Conservation (phyloP, 2,888 invertebrate genomes). For the Scaptodrosophila latifasciaeformis region DNA sequence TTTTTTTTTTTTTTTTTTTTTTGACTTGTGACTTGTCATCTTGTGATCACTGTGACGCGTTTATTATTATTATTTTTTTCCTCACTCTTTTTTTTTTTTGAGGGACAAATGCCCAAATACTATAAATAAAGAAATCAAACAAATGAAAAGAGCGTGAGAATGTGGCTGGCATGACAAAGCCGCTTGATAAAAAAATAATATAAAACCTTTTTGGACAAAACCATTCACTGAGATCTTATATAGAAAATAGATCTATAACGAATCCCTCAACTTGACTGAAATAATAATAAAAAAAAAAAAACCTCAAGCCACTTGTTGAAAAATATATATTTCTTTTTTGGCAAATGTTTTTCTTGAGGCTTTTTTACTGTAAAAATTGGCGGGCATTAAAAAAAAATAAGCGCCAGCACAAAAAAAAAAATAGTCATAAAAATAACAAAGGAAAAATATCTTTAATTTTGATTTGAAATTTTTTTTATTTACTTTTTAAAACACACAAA, state of each 20-base stretch:
- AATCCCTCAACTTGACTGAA: not conserved
- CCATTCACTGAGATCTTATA: too few species aligned
- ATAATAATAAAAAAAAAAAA: not conserved
- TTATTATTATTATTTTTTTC: slow-evolving; percentile 7
- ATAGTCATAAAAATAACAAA: too few species aligned
- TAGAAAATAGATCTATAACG: slow-evolving; percentile 7
- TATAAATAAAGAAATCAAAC: slow-evolving; percentile 46
- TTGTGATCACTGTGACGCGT: slow-evolving; percentile 11
- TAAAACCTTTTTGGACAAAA: not conserved
- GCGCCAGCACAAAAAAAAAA: not conserved
- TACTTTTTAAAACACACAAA: too few species aligned
- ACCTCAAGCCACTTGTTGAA: slow-evolving; percentile 41
- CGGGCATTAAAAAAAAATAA: not conserved
- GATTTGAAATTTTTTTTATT: too few species aligned
- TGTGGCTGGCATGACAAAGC: slow-evolving; percentile 52
- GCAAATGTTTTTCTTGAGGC: slow-evolving; percentile 46
- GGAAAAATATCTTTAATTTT: too few species aligned
- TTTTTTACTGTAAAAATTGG: not conserved
- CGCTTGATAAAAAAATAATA: slow-evolving; percentile 29
- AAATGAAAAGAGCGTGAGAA: slow-evolving; percentile 62
- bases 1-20: slow-evolving; percentile 29
- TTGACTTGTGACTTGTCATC: slow-evolving; percentile 55
- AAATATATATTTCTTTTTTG: slow-evolving; percentile 25
- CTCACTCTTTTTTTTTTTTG: slow-evolving; percentile 15
- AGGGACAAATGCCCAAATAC: slow-evolving; percentile 45